Percentiles rank a stretch among this genome's conserved stretches.
phyloP scores from a whole-genome alignment of 2,797 vertebrate species.

The Myotis planiceps region DNA sequence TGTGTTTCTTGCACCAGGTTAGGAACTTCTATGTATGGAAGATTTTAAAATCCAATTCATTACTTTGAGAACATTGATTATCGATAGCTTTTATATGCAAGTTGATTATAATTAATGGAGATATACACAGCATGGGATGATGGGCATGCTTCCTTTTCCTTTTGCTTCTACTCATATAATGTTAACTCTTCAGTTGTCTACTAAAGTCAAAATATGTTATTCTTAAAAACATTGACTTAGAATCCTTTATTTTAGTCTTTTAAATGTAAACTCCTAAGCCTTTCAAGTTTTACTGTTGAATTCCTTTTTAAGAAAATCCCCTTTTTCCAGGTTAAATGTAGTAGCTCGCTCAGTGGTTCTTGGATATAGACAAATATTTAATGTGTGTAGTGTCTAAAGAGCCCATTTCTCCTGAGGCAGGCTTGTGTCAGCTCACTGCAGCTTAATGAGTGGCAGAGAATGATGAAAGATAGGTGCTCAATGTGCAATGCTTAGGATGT shows the following conservation, averaged over 20 bases:
- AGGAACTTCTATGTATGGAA: neutral
- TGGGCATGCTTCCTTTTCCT: neutral
- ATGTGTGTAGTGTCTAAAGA: neutral
- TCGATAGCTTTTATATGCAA: neutral
- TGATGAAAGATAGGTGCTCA: neutral
- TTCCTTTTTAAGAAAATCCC: conserved; percentile 20
- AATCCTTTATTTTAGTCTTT: neutral
- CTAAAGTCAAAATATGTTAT: neutral
- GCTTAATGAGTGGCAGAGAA: neutral
- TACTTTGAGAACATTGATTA: neutral
- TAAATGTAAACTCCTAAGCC: neutral
- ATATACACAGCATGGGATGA: neutral
- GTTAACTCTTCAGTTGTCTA: conserved; percentile 33
- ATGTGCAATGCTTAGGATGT: neutral
- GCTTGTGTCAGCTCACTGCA: neutral
- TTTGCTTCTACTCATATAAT: neutral
- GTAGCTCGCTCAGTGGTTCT: neutral
- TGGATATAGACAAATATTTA: neutral
- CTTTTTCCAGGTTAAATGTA: neutral
- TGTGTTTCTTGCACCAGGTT: neutral
- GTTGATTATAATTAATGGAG: neutral
- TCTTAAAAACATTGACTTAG: neutral
- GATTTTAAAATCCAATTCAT: neutral
- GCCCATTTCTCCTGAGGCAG: neutral
- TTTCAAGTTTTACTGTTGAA: neutral